Evolutionary conservation across 2,888 invertebrate genomes (phyloP).

Genomic region (Drosophila setosimentum): DNA sequence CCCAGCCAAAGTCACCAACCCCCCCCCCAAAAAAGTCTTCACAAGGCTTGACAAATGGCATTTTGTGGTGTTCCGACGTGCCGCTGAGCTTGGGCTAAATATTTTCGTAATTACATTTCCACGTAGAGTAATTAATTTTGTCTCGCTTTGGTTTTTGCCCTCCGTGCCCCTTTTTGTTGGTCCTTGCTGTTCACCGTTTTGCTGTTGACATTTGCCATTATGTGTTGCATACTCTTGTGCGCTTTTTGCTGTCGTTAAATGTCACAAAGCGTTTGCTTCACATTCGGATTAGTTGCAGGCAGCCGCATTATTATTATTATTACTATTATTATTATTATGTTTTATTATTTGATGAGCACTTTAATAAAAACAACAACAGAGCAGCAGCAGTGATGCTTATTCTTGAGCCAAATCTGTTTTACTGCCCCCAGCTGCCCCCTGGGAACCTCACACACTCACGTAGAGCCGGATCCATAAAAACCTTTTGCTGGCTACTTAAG

Average conservation of each 20-base stretch:
- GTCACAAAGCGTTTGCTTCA: slow-evolving; percentile 52
- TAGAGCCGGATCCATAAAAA: slow-evolving; percentile 63
- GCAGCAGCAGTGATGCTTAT: slow-evolving; percentile 21
- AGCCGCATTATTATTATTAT: slow-evolving; percentile 35
- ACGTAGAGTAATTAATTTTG: slow-evolving; percentile 84
- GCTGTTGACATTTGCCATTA: slow-evolving; percentile 81
- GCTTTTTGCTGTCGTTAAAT: slow-evolving; percentile 65
- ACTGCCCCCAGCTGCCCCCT: slow-evolving; percentile 52
- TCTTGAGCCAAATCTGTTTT: slow-evolving; percentile 73
- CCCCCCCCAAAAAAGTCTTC: background rate
- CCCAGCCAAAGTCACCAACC: background rate
- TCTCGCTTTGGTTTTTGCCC: slow-evolving; percentile 74
- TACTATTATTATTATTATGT: slow-evolving; percentile 64
- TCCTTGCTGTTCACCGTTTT: slow-evolving; percentile 1
- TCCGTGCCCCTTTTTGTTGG: background rate
- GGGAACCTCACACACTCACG: slow-evolving; percentile 43
- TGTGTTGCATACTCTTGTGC: slow-evolving; percentile 72
- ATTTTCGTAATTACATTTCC: slow-evolving; percentile 85
- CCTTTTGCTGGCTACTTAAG: slow-evolving; percentile 73
- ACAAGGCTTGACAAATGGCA: slow-evolving; percentile 76
- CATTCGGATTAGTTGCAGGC: slow-evolving; percentile 60
- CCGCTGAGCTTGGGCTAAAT: slow-evolving; percentile 79
- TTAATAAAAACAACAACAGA: slow-evolving; percentile 8
- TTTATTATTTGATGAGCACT: slow-evolving; percentile 66
- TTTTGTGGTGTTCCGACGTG: slow-evolving; percentile 71